Percentiles rank a stretch among this genome's conserved stretches.
These are phyloP conservation scores for Butorides virescens DNA, from an alignment of 2,113 vertebrate genomes.

Conservation along the genomic window DNA sequence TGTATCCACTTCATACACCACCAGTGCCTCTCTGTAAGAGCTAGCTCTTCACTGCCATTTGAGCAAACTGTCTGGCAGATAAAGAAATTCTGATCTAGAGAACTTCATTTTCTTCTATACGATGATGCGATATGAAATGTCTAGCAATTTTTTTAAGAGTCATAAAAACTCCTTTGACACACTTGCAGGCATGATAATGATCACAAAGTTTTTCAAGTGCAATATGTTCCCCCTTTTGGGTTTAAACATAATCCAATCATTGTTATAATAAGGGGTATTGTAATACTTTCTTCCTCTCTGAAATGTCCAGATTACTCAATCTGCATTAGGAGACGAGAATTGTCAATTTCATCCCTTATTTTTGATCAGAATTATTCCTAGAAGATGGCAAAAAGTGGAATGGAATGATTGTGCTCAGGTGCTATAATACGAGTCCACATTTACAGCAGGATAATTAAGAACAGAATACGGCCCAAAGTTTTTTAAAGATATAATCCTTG, in stretches of 20 bases:
- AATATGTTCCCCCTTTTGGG: neutral
- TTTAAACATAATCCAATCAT: neutral
- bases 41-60: neutral
- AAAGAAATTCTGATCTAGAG: neutral
- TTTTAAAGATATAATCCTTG: neutral
- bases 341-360: neutral
- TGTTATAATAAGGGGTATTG: neutral
- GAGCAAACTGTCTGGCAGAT: neutral
- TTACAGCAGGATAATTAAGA: neutral
- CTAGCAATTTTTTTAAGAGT: neutral
- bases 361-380: neutral
- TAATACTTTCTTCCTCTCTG: neutral
- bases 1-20: neutral
- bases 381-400: neutral
- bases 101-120: neutral
- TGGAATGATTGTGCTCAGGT: accelerated
- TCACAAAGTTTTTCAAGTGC: neutral
- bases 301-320: neutral
- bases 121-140: neutral
- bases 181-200: neutral
- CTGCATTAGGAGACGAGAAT: neutral
- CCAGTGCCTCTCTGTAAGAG: neutral
- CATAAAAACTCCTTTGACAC: neutral
- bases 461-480: neutral
- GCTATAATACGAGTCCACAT: neutral